Evolutionary conservation across 2,797 vertebrate genomes (phyloP).

Genomic region (Gouania willdenowi): DNA sequence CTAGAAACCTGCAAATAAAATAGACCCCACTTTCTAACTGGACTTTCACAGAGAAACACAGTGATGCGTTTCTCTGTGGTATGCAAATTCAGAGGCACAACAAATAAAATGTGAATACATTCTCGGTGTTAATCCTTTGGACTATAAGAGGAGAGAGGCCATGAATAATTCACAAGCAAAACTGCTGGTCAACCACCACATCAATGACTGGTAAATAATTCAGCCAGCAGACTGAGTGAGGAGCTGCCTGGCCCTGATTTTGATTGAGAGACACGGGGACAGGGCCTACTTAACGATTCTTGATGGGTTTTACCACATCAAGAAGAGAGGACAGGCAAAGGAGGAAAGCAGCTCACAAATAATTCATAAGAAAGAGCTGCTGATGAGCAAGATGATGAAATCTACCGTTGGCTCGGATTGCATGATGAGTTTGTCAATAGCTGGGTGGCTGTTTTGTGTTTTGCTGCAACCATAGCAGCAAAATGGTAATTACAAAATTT

Average conservation of each 20-base stretch:
- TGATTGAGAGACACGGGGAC: constrained; percentile 72
- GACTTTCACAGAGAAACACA: constrained; percentile 17
- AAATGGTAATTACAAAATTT: constrained; percentile 60
- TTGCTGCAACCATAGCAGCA: constrained; percentile 17
- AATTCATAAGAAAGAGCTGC: constrained; percentile 83
- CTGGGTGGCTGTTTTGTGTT: constrained; percentile 49
- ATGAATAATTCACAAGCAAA: constrained; percentile 77
- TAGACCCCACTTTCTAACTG: constrained; percentile 17
- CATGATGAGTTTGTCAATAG: constrained; percentile 68
- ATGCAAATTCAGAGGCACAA: constrained; percentile 30
- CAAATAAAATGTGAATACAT: constrained; percentile 59
- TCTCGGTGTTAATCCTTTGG: constrained; percentile 58
- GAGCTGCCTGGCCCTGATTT: constrained; percentile 64
- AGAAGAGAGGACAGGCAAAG: constrained; percentile 54
- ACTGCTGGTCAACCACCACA: constrained; percentile 71
- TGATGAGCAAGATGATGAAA: constrained; percentile 82
- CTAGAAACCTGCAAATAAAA: constrained; percentile 7
- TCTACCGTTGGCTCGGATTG: constrained; percentile 77
- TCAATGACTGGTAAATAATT: constrained; percentile 78
- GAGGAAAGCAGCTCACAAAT: constrained; percentile 71
- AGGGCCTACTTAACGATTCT: constrained; percentile 82
- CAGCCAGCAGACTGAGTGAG: constrained; percentile 61
- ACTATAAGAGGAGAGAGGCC: constrained; percentile 41
- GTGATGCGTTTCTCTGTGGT: constrained; percentile 22
- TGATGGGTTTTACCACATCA: constrained; percentile 88